Conservation (phyloP, 35 echinoderm and acorn worm genomes). For the Lytechinus pictus region DNA sequence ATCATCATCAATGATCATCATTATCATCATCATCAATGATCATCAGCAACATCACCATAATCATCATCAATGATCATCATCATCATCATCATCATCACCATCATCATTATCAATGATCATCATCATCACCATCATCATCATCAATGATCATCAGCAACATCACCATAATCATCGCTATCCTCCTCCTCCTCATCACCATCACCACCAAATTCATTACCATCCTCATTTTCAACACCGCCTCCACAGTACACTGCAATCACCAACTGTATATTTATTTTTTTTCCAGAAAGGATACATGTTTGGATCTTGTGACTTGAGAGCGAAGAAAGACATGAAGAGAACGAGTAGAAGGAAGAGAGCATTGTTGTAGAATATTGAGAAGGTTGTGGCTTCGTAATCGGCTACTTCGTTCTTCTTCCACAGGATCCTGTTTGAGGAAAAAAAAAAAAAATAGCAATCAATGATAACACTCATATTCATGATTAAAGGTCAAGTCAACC, state of each 20-base stretch:
- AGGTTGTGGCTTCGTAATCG: slow-evolving; percentile 94
- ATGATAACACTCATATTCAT: no score
- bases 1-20: background rate
- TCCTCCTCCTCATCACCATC: background rate
- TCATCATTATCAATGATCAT: background rate
- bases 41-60: no score
- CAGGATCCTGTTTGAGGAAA: slow-evolving; percentile 75
- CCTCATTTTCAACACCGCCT: no score
- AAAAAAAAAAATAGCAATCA: background rate
- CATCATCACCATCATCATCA: background rate
- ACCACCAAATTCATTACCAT: background rate
- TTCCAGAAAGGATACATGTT: slow-evolving; percentile 96
- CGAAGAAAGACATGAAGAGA: slow-evolving; percentile 78
- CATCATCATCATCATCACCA: background rate
- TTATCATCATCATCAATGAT: background rate
- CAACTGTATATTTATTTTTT: no score
- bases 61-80: no score
- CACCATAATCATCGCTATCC: background rate
- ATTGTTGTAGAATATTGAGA: slow-evolving; percentile 99
- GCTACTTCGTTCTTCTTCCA: slow-evolving; percentile 99
- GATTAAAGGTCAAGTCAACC: no score
- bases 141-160: no score
- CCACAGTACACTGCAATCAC: no score
- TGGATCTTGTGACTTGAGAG: slow-evolving; percentile 87
- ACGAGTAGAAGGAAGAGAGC: slow-evolving; percentile 91